Conservation (phyloP, 1,140 invertebrate species). For the Tetramorium simillimum region DNA sequence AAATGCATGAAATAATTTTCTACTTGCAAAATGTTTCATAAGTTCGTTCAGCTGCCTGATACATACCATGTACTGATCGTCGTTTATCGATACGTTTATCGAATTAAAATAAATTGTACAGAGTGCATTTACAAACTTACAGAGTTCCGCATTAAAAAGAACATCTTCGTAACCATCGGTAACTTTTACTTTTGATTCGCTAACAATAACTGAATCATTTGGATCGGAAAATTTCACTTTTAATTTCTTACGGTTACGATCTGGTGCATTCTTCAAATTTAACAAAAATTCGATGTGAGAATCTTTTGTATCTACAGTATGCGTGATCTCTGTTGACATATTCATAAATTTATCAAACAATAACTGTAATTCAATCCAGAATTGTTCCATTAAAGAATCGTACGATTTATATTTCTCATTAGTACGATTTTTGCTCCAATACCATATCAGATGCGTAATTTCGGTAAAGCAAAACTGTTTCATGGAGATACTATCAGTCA, state of each 20-base stretch:
- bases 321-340: neutral
- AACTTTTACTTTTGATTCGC: slow-evolving; percentile 16
- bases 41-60: slow-evolving; percentile 83
- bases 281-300: slow-evolving; percentile 80
- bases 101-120: slow-evolving; percentile 84
- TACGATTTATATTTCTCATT: slow-evolving; percentile 80
- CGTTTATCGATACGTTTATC: slow-evolving; percentile 75
- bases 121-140: slow-evolving; percentile 84
- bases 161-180: slow-evolving; percentile 60
- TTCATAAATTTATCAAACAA: slow-evolving; percentile 81
- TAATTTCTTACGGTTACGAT: slow-evolving; percentile 72
- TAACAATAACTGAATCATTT: slow-evolving; percentile 25
- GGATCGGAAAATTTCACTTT: slow-evolving; percentile 80
- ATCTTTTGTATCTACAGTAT: slow-evolving; percentile 38
- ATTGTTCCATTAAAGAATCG: slow-evolving; percentile 83
- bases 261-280: slow-evolving; percentile 72
- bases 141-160: slow-evolving; percentile 81
- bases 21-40: slow-evolving; percentile 82
- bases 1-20: slow-evolving; percentile 81
- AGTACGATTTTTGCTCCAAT: slow-evolving; percentile 86
- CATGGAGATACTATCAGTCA: slow-evolving; percentile 79
- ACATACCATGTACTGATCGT: slow-evolving; percentile 76
- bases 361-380: slow-evolving; percentile 85
- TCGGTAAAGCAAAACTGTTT: slow-evolving; percentile 85
- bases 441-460: slow-evolving; percentile 84